Conservation (phyloP, 2,113 vertebrate species). For the Ciconia boyciana region DNA sequence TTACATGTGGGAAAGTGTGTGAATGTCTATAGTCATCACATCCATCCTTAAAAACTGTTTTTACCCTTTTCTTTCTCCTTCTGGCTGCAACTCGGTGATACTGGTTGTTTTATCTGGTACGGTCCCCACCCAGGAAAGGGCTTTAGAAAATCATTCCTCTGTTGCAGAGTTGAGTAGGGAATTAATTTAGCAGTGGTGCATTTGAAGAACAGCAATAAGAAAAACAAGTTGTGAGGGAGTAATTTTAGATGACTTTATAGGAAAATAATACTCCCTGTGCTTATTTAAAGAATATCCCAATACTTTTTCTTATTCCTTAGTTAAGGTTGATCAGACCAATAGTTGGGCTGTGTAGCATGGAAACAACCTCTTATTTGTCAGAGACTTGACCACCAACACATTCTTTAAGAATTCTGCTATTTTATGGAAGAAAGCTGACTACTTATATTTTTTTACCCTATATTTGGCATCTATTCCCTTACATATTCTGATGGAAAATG, state of each 20-base stretch:
- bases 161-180: not conserved
- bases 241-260: not conserved
- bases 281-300: not conserved
- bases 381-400: constrained; percentile 29
- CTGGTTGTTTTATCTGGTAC: not conserved
- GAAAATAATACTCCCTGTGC: not conserved
- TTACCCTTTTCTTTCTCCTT: not conserved
- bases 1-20: not conserved
- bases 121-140: not conserved
- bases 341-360: not conserved
- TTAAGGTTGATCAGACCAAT: not conserved
- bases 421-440: constrained; percentile 18
- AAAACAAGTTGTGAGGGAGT: not conserved
- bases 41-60: not conserved
- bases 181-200: not conserved
- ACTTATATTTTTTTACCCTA: not conserved
- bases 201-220: not conserved
- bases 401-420: constrained; percentile 21
- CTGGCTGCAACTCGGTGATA: not conserved
- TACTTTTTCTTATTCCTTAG: not conserved
- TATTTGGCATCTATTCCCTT: constrained; percentile 21
- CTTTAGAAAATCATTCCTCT: not conserved
- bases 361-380: constrained; percentile 29
- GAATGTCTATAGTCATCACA: not conserved
- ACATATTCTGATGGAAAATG: constrained; percentile 33